A percentile compares a stretch with the other conserved stretches of the same genome.
Conservation (phyloP, 2,888 invertebrate species). For the Luperina nickerlii region DNA sequence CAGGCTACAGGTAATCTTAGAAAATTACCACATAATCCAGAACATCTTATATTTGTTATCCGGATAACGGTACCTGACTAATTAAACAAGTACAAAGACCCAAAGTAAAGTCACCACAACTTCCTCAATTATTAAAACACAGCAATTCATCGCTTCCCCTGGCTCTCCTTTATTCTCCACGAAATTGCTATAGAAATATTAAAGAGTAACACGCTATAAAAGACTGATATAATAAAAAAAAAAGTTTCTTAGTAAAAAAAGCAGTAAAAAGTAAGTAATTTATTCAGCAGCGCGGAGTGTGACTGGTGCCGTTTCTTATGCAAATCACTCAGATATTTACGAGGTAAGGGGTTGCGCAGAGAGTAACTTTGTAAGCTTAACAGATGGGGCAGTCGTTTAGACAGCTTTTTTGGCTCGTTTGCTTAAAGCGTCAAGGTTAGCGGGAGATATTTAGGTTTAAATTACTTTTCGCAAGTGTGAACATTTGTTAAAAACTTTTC, state of each 20-base stretch:
- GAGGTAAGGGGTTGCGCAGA: slow-evolving; percentile 78
- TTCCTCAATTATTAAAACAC: slow-evolving; percentile 42
- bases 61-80: neutral
- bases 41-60: neutral
- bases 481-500: neutral
- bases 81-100: slow-evolving; percentile 28
- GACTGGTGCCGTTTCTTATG: slow-evolving; percentile 86
- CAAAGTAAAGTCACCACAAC: slow-evolving; percentile 24
- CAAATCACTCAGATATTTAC: slow-evolving; percentile 86
- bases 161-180: slow-evolving; percentile 46
- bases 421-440: neutral
- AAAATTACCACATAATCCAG: neutral
- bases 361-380: slow-evolving; percentile 73
- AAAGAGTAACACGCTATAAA: slow-evolving; percentile 63
- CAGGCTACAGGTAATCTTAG: neutral
- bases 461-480: neutral
- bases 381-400: slow-evolving; percentile 64
- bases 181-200: slow-evolving; percentile 61
- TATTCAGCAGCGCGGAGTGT: slow-evolving; percentile 83
- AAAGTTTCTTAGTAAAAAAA: slow-evolving; percentile 71
- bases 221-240: slow-evolving; percentile 62
- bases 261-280: slow-evolving; percentile 78
- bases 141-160: slow-evolving; percentile 33
- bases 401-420: neutral
- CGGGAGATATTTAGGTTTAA: neutral